Base-by-base conservation (phyloP, 2,113 vertebrate genomes). In the Urocolius indicus region DNA sequence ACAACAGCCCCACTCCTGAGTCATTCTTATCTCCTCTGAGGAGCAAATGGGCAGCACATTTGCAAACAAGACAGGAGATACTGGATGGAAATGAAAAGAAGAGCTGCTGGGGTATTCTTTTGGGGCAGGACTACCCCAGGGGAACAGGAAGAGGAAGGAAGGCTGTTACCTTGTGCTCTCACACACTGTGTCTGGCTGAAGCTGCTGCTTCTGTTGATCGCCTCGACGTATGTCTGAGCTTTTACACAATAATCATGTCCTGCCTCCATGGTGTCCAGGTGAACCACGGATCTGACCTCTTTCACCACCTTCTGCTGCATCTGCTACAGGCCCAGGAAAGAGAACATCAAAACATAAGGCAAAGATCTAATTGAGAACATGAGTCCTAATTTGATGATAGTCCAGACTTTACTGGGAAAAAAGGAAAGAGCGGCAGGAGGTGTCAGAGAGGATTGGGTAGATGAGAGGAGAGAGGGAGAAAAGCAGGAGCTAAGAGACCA, bases 121-220 rank as follows among this genome's bases (percentile, higher is more conserved):
- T 43, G 21, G 27, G 34, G 17, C 65, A 12, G 5, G 43, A 2
- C 19, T 48, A 5, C 8, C 11, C 1, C 13, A 27, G 18, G 32
- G n/a, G 34, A 21, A 22, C 4, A 32, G 51, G 34, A 36, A 57
- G 65, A 43, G 65, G 48, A 27, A 45, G 45, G 16, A 14, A 46
- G 62, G n/a, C 16, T 68, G 49, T 95, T 87, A 98, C 98, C 97
- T 97, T 78, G 95, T 12, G 89, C 94, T 48, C 86, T 90, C 67
- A 98, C 82, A 2, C 98, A 98, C 49, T 96, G 83, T 1, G 43
- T n/a, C 58, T 72, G 91, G 89, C 97, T 98, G 94, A 98, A 98
- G 90, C 88, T 76, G 15, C 98, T 98, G 90, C 87, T 90, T 75
- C 95, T 97, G 90, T 82, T 89, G 20, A 98, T 98, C 14, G 69